phyloP scores from a whole-genome alignment of 2,888 invertebrate species.

The Nephrotoma guestfalica region DNA sequence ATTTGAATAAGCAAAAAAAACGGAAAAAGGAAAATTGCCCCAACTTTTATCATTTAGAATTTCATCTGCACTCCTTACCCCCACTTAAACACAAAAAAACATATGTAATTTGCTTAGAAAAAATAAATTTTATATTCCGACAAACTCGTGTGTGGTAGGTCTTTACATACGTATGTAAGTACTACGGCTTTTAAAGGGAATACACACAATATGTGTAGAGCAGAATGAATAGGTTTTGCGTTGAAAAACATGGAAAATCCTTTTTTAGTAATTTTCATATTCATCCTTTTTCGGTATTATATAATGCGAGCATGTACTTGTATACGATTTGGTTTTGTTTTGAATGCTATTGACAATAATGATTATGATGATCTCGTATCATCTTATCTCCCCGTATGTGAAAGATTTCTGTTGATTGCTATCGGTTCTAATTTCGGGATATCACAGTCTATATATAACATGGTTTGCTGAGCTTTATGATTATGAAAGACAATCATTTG shows the following conservation, averaged over 20 bases:
- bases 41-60: not conserved
- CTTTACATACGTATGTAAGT: not conserved
- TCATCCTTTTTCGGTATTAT: not conserved
- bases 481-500: not conserved
- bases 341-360: not conserved
- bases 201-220: not conserved
- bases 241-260: not conserved
- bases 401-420: not conserved
- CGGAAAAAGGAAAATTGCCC: not conserved
- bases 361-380: not conserved
- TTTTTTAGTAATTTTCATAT: not conserved
- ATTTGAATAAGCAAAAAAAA: not conserved
- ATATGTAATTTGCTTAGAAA: not conserved
- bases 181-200: not conserved
- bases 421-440: not conserved
- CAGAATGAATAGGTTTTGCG: not conserved
- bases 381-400: not conserved
- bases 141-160: not conserved
- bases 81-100: not conserved
- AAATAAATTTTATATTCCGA: not conserved
- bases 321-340: not conserved
- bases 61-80: not conserved
- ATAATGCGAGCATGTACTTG: not conserved
- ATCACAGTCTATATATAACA: not conserved
- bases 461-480: not conserved